Base-by-base conservation (phyloP, 2,888 invertebrate genomes). In the Diarsia mendica region DNA sequence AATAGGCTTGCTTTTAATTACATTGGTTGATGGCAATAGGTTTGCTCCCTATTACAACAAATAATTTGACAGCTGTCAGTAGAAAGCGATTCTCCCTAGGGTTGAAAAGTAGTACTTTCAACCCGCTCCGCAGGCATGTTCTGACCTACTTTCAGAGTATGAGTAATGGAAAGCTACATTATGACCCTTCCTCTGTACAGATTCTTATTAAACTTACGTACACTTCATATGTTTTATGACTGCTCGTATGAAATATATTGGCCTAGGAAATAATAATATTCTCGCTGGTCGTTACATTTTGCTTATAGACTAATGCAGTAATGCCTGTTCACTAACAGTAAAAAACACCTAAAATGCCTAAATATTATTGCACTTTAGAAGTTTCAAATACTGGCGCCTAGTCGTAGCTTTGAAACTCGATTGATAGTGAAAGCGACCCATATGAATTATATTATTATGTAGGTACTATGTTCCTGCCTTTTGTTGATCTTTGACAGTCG, bases 181-280 rank as follows among this genome's bases (percentile, higher is more conserved):
- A 68, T 74, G 64, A 13, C 67, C 23, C 46, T 61, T 75, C 55
- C 65, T 64, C 60, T 71, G 48, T 44, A 66, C 71, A 66, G 23
- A 48, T 63, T 67, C 39, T 44, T 81, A 77, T 68, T 69, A 63
- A 49, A 64, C 63, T 64, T 13, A 60, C 58, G 67, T 44, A 60
- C 63, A 70, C 70, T 78, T 82, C 79, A 82, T 55, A 67, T 33
- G n/a, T 65, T 83, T 82, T 72, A 82, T 63, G 75, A 48, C 66
- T 53, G 46, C 63, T 79, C 74, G 69, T 78, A 75, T 79, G 75
- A 67, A 82, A 63, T 75, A 69, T 79, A 66, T 79, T 83, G 53
- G 66, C 60, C 46, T 53, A 49, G 33, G 75, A 72, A 82, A 79
- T 83, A 70, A 74, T 82, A 75, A 58, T 51, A 51, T 66, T 28